phyloP scores from a whole-genome alignment of 1,140 invertebrate species.

The Eulimnadia texana region DNA sequence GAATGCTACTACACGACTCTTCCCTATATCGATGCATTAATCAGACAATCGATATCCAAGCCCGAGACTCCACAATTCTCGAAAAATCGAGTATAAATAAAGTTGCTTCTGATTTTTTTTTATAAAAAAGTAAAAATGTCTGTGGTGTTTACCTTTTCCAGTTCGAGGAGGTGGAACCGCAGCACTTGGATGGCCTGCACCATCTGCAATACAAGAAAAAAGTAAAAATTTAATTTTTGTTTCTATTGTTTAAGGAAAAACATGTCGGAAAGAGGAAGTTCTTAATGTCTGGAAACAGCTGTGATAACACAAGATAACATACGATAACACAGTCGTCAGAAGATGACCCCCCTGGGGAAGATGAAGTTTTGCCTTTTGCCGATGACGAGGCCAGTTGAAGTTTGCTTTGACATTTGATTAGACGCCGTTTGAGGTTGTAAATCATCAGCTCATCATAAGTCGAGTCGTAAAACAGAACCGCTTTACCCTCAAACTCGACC shows the following conservation, averaged over 20 bases:
- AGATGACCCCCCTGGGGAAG: too few relatives aligned
- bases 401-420: neutral
- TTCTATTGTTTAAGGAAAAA: too few relatives aligned
- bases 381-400: neutral
- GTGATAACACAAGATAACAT: neutral
- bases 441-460: neutral
- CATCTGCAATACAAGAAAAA: slow-evolving; percentile 75
- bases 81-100: too few relatives aligned
- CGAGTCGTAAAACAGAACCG: neutral
- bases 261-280: neutral
- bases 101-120: too few relatives aligned
- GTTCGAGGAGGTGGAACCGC: slow-evolving; percentile 99
- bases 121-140: neutral
- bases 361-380: neutral
- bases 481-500: neutral
- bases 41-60: too few relatives aligned
- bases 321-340: too few relatives aligned
- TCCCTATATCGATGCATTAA: too few relatives aligned
- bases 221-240: too few relatives aligned
- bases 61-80: too few relatives aligned
- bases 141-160: slow-evolving; percentile 91
- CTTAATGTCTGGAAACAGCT: neutral
- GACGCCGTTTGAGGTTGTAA: neutral
- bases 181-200: slow-evolving; percentile 99
- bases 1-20: too few relatives aligned